These are phyloP conservation scores for Drosophila vallismaia DNA, from an alignment of 2,888 invertebrate species.

Conservation along the genomic window DNA sequence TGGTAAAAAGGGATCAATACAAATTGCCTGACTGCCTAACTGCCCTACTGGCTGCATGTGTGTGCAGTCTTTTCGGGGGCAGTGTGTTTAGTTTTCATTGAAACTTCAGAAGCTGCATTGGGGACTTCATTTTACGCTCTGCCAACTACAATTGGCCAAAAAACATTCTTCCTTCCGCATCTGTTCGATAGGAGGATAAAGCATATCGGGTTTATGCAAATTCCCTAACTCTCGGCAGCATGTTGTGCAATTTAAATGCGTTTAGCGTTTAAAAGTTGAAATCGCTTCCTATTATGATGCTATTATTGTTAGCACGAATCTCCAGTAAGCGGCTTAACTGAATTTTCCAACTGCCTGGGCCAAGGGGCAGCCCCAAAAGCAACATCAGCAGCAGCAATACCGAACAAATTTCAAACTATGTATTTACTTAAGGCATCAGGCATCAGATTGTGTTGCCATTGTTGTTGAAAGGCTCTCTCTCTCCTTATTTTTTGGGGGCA, in stretches of 20 bases:
- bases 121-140: slow-evolving; percentile 62
- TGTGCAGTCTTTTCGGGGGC: slow-evolving; percentile 3
- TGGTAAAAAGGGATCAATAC: slow-evolving; percentile 57
- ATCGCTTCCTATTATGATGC: slow-evolving; percentile 57
- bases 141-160: slow-evolving; percentile 56
- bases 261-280: slow-evolving; percentile 59
- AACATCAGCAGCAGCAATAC: slow-evolving; percentile 5
- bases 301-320: slow-evolving; percentile 68
- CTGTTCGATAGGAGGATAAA: slow-evolving; percentile 3
- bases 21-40: slow-evolving; percentile 7
- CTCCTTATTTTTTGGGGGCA: slow-evolving; percentile 16
- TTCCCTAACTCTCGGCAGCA: background rate
- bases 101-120: slow-evolving; percentile 27
- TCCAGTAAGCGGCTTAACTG: slow-evolving; percentile 72
- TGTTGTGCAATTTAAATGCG: slow-evolving; percentile 50
- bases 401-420: slow-evolving; percentile 74
- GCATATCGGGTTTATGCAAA: slow-evolving; percentile 16
- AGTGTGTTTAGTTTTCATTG: slow-evolving; percentile 48
- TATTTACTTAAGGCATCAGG: slow-evolving; percentile 74
- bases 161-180: slow-evolving; percentile 33
- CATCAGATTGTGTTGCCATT: slow-evolving; percentile 57
- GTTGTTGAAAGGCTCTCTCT: slow-evolving; percentile 48
- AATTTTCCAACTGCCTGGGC: slow-evolving; percentile 57
- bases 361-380: slow-evolving; percentile 18
- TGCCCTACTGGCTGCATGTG: slow-evolving; percentile 14